Evolutionary conservation across 2,888 invertebrate species (phyloP).

Genomic region (Pammene fasciana): DNA sequence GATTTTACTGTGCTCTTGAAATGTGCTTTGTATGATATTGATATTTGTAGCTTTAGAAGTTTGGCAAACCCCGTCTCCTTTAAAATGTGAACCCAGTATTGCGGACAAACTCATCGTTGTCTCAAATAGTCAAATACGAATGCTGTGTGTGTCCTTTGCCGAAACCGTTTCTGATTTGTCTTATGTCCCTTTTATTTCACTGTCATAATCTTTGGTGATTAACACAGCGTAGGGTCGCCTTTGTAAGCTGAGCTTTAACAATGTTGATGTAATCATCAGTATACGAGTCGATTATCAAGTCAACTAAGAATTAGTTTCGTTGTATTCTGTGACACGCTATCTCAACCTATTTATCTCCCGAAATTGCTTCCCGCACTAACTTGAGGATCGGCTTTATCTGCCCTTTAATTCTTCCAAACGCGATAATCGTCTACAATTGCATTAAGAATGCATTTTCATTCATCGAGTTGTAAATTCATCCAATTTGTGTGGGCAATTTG

Average conservation of each 20-base stretch:
- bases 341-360: conserved; percentile 31
- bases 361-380: conserved; percentile 33
- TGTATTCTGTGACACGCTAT: conserved; percentile 12
- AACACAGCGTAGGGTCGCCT: neutral
- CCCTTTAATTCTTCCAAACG: conserved; percentile 6
- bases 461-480: conserved; percentile 37
- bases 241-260: neutral
- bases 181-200: no score
- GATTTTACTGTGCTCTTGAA: no score
- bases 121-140: no score
- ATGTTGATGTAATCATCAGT: conserved; percentile 22
- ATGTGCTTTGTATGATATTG: no score
- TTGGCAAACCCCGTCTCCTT: no score
- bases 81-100: no score
- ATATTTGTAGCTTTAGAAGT: no score
- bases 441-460: conserved; percentile 30
- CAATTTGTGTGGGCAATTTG: conserved; percentile 38
- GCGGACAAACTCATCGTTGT: no score
- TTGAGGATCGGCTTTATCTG: conserved; percentile 30
- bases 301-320: conserved; percentile 20
- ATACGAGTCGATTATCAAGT: conserved; percentile 7
- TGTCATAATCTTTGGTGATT: neutral
- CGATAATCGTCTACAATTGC: conserved; percentile 23
- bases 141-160: no score
- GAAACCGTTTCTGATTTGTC: no score